A percentile compares a stretch with the other conserved stretches of the same genome.
Evolutionary conservation across 2,113 vertebrate species (phyloP).

Genomic region (Grammomys surdaster): DNA sequence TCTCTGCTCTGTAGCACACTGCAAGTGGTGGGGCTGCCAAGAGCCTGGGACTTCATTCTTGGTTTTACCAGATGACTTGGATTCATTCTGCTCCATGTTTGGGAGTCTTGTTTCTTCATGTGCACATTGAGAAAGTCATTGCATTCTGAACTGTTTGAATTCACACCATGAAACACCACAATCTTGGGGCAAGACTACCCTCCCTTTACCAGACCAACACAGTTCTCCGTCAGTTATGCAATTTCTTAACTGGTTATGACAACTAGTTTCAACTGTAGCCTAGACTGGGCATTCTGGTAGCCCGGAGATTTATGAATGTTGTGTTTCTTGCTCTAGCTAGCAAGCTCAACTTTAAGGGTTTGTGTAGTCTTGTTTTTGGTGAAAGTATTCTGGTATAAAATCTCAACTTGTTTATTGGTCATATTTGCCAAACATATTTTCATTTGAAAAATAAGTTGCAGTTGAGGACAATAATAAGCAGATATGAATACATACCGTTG

Average conservation of each 20-base stretch:
- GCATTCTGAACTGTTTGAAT: neutral
- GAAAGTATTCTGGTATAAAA: neutral
- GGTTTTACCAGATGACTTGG: constrained; percentile 26
- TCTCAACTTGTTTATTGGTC: neutral
- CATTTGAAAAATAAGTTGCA: neutral
- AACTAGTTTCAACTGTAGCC: neutral
- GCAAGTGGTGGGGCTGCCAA: constrained; percentile 17
- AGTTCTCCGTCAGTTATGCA: neutral
- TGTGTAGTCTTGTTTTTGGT: neutral
- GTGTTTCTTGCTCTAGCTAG: neutral
- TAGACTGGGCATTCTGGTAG: neutral
- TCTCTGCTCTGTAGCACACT: constrained; percentile 48
- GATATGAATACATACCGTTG: neutral
- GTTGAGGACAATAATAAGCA: neutral
- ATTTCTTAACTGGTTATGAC: neutral
- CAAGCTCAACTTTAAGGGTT: neutral
- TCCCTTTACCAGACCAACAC: neutral
- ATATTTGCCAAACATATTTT: neutral
- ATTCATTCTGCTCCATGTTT: constrained; percentile 54
- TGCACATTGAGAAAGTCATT: neutral
- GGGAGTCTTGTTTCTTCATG: constrained; percentile 2
- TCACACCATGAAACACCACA: neutral
- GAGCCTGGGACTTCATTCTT: constrained; percentile 56
- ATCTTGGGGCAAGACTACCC: constrained; percentile 8
- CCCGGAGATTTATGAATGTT: neutral